Percentiles rank a stretch among this genome's conserved stretches.
Conservation (phyloP, 2,113 vertebrate species). For the Centrocercus urophasianus region DNA sequence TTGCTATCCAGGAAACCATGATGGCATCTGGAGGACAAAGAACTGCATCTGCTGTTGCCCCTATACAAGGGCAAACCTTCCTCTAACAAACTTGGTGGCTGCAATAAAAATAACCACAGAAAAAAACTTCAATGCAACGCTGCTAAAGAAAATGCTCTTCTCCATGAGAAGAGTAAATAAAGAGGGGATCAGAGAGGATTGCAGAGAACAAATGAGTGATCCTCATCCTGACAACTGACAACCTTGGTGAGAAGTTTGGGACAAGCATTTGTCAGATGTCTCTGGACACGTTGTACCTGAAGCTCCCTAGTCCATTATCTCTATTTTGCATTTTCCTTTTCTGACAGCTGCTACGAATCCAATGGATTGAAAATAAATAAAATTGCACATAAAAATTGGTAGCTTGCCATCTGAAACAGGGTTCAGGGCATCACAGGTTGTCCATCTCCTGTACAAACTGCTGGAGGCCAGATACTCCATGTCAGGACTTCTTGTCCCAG, state of each 20-base stretch:
- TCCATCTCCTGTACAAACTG: background rate
- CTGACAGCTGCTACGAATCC: background rate
- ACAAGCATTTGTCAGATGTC: background rate
- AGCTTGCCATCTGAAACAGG: background rate
- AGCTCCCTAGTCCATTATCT: background rate
- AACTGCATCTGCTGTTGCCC: background rate
- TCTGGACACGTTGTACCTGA: no score
- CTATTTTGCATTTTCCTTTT: background rate
- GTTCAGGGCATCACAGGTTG: background rate
- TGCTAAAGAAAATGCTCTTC: background rate
- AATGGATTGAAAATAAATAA: background rate
- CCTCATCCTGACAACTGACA: no score
- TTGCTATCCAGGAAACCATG: background rate
- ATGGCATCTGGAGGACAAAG: background rate
- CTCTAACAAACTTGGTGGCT: background rate
- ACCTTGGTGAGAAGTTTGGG: background rate
- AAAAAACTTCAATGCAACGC: background rate
- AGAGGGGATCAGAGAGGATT: background rate
- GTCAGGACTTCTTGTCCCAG: background rate
- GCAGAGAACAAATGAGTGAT: background rate
- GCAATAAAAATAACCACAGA: background rate
- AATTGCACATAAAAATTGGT: background rate
- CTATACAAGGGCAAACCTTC: background rate
- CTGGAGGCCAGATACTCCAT: background rate
- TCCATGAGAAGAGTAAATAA: background rate